Conservation (phyloP, 2,797 vertebrate genomes). For the Crax fasciolata region DNA sequence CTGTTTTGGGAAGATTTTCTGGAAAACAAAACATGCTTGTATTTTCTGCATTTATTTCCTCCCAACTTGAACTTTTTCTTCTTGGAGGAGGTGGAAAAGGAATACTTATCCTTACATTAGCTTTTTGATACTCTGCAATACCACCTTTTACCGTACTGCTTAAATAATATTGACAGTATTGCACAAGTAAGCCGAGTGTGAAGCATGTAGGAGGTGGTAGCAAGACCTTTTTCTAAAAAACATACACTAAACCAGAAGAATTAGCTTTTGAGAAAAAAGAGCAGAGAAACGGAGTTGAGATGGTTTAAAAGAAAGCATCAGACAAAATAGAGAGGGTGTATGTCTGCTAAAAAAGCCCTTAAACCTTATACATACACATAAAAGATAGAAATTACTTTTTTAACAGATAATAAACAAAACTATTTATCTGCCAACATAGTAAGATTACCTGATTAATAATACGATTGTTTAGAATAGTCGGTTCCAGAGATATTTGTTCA, state of each 20-base stretch:
- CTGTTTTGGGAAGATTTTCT: neutral
- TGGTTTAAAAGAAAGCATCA: neutral
- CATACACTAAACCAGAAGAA: neutral
- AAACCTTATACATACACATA: neutral
- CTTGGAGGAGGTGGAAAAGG: neutral
- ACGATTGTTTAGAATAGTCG: neutral
- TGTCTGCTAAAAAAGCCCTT: neutral
- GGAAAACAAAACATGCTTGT: neutral
- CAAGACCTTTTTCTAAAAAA: neutral
- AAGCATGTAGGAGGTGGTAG: neutral
- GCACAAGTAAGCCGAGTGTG: neutral
- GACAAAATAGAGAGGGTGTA: neutral
- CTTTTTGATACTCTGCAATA: neutral
- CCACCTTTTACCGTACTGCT: neutral
- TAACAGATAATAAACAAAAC: neutral
- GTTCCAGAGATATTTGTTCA: slow-evolving; percentile 7
- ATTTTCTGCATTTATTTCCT: neutral
- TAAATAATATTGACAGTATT: neutral
- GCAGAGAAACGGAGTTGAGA: neutral
- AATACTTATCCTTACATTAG: neutral
- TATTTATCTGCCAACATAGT: neutral
- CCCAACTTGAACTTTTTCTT: neutral
- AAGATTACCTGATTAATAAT: neutral
- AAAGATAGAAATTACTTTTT: neutral
- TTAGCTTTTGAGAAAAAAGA: neutral